phyloP scores from a whole-genome alignment of 2,113 vertebrate species.

The Neoarius graeffei region DNA sequence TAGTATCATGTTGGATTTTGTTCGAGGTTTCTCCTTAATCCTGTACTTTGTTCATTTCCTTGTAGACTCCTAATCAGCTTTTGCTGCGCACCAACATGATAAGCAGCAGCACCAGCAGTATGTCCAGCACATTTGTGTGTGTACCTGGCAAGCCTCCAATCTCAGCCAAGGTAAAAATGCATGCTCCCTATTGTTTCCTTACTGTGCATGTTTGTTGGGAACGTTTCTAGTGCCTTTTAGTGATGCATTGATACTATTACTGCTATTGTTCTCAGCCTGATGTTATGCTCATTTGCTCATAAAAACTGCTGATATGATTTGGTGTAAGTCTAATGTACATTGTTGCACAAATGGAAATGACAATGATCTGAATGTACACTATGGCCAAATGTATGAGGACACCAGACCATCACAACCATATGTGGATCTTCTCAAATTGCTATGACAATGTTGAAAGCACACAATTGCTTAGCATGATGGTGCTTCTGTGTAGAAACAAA shows the following conservation, averaged over 20 bases:
- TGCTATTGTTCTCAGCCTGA: neutral
- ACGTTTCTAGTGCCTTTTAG: neutral
- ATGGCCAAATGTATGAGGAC: neutral
- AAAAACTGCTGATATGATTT: neutral
- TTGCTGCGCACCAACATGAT: constrained; percentile 35
- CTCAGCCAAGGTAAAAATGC: constrained; percentile 47
- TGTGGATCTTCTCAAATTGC: neutral
- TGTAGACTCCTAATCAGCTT: constrained; percentile 47
- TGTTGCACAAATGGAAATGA: neutral
- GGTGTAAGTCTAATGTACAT: neutral
- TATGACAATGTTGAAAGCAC: neutral
- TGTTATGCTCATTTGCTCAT: neutral
- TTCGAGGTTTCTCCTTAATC: neutral
- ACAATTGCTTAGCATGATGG: neutral
- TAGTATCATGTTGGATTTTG: neutral
- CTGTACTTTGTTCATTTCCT: neutral
- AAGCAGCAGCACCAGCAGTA: constrained; percentile 36
- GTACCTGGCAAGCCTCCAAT: constrained; percentile 56
- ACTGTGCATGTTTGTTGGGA: neutral
- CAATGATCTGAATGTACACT: neutral
- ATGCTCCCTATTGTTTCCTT: neutral
- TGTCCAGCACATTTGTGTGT: constrained; percentile 52
- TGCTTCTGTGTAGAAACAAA: too few species aligned
- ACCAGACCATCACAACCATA: neutral
- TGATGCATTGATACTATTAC: neutral